Conservation (phyloP, 2,888 invertebrate genomes). For the Spilosoma lubricipeda region DNA sequence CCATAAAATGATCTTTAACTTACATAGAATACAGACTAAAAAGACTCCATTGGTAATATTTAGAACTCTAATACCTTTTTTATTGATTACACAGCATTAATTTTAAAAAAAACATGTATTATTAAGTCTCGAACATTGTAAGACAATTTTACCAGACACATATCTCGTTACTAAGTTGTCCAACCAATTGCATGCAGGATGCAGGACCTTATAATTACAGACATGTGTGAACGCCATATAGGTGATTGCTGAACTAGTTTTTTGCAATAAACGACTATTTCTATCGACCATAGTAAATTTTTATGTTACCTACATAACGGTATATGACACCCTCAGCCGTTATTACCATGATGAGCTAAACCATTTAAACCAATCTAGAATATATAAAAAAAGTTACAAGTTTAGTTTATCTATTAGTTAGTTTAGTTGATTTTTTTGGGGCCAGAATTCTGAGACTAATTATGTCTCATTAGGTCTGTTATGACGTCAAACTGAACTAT, state of each 20-base stretch:
- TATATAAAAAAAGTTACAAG: no score
- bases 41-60: no score
- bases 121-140: background rate
- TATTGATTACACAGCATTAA: background rate
- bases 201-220: constrained; percentile 17
- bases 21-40: no score
- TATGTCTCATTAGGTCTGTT: no score
- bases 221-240: constrained; percentile 33
- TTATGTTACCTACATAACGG: constrained; percentile 8
- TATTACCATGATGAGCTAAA: background rate
- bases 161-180: background rate
- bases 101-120: background rate
- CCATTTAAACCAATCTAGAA: no score
- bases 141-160: background rate
- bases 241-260: constrained; percentile 47
- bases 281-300: constrained; percentile 18
- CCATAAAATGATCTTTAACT: no score
- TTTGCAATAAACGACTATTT: constrained; percentile 29
- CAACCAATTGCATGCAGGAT: background rate
- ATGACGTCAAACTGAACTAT: no score
- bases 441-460: no score
- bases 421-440: no score
- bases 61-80: background rate
- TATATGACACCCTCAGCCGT: constrained; percentile 3
- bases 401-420: no score